Percentiles rank a stretch among this genome's conserved stretches.
phyloP scores from a whole-genome alignment of 2,113 vertebrate genomes.

The Martes martes region DNA sequence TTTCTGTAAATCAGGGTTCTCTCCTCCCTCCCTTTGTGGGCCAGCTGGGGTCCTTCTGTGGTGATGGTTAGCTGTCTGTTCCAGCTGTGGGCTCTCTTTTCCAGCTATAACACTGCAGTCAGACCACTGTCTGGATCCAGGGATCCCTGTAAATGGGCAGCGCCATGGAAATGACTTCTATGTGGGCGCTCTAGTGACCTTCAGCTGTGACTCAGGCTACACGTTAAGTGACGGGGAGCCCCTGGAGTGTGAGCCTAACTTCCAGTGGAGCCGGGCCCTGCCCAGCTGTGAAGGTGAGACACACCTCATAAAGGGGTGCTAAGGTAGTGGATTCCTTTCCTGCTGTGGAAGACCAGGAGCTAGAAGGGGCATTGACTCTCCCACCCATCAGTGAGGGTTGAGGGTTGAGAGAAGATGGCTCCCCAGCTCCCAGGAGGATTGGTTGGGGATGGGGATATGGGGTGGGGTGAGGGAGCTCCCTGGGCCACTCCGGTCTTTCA shows the following conservation, averaged over 20 bases:
- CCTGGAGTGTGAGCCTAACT: constrained; percentile 97
- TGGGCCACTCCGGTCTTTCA: not conserved
- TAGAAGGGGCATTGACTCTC: not conserved
- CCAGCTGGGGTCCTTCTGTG: not conserved
- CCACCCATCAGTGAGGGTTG: not conserved
- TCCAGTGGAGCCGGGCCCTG: constrained; percentile 97
- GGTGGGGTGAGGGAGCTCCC: not conserved
- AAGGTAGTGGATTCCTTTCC: not conserved
- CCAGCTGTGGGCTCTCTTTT: constrained; percentile 50
- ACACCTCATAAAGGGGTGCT: accelerated
- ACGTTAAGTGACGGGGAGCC: constrained; percentile 91
- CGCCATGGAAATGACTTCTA: constrained; percentile 97
- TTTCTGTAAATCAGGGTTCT: not conserved
- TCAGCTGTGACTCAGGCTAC: constrained; percentile 95
- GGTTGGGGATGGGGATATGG: accelerated
- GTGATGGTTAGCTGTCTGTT: not conserved
- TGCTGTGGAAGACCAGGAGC: not conserved
- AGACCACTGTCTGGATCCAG: constrained; percentile 96
- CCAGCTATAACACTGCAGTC: constrained; percentile 95
- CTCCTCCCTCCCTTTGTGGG: not conserved
- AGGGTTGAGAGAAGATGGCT: not conserved
- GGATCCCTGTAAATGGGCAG: constrained; percentile 96
- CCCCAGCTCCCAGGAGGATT: not conserved
- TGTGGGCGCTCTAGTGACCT: constrained; percentile 94
- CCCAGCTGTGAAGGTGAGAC: constrained; percentile 95